phyloP scores from a whole-genome alignment of 2,113 vertebrate species.

The Rutilus rutilus region DNA sequence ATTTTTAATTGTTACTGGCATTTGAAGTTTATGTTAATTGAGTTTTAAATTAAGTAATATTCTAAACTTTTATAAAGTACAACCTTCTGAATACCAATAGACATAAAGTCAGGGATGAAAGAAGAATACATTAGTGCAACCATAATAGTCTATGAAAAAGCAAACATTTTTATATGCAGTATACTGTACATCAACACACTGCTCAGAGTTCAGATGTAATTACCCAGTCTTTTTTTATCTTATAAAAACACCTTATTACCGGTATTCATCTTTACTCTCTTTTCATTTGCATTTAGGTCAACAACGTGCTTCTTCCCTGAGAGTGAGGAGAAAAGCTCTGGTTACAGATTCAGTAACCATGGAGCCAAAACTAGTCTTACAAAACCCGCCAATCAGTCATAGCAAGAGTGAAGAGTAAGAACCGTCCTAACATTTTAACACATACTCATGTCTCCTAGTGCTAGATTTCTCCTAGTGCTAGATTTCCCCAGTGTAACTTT shows the following conservation, averaged over 20 bases:
- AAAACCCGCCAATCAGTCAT: constrained; percentile 66
- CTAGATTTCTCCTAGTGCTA: background rate
- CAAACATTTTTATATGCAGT: background rate
- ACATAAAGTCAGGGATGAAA: background rate
- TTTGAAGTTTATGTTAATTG: background rate
- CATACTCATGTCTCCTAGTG: background rate
- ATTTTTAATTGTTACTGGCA: background rate
- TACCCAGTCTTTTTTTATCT: background rate
- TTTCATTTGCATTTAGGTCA: constrained; percentile 56
- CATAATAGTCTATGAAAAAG: background rate
- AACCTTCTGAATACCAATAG: background rate
- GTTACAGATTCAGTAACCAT: constrained; percentile 69
- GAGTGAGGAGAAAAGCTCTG: constrained; percentile 68
- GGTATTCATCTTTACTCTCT: constrained; percentile 3
- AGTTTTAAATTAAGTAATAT: background rate
- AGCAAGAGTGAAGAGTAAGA: constrained; percentile 77
- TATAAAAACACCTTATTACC: background rate
- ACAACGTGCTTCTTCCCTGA: constrained; percentile 60
- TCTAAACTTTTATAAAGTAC: background rate
- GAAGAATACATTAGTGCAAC: background rate
- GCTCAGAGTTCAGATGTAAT: background rate
- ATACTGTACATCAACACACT: background rate
- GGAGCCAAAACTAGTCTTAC: constrained; percentile 63
- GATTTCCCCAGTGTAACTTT: background rate
- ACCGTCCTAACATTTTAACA: background rate